Conservation (phyloP, 2,888 invertebrate genomes). For the Noctua janthe region DNA sequence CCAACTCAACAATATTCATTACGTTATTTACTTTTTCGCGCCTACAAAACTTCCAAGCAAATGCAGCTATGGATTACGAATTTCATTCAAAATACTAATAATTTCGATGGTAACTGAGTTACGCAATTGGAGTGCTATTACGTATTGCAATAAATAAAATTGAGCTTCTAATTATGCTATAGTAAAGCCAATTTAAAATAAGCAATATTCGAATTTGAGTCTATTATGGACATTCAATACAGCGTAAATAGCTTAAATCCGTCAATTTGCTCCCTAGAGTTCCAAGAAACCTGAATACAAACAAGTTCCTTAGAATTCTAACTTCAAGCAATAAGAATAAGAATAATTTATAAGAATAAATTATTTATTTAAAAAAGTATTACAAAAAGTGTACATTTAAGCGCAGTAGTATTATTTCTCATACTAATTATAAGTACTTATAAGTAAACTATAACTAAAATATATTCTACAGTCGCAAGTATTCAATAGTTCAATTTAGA, state of each 20-base stretch:
- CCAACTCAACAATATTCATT: not conserved
- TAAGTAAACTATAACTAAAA: too few species aligned
- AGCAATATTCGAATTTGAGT: not conserved
- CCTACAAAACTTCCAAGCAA: not conserved
- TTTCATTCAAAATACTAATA: not conserved
- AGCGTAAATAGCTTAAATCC: not conserved
- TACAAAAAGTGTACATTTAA: too few species aligned
- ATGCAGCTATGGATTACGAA: not conserved
- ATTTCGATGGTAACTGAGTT: not conserved
- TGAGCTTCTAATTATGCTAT: not conserved
- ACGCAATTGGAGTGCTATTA: not conserved
- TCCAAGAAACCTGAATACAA: not conserved
- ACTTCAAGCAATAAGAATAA: slow-evolving; percentile 11
- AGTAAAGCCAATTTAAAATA: not conserved
- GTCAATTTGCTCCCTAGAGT: slow-evolving; percentile 3
- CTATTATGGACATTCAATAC: not conserved
- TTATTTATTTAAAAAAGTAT: too few species aligned
- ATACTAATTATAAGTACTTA: too few species aligned
- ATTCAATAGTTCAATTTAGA: too few species aligned
- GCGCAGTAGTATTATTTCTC: too few species aligned
- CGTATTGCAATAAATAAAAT: not conserved
- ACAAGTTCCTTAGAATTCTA: slow-evolving; percentile 22
- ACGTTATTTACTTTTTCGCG: not conserved
- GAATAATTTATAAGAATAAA: too few species aligned
- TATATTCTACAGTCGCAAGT: too few species aligned